These are phyloP conservation scores for Masticophis lateralis DNA, from an alignment of 2,797 vertebrate genomes.

Conservation along the genomic window DNA sequence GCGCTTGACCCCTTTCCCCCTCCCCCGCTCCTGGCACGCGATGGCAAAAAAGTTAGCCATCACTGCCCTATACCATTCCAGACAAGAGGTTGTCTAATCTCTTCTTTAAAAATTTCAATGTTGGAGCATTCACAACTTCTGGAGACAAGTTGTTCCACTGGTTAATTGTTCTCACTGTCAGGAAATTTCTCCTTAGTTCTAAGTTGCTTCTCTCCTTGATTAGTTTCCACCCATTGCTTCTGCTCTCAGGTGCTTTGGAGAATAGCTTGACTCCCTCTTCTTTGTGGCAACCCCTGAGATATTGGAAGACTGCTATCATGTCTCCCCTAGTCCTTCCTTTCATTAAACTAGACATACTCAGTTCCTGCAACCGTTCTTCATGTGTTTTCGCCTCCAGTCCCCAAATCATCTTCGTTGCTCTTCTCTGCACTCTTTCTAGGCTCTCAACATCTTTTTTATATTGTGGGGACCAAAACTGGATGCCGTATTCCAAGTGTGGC, in stretches of 20 bases:
- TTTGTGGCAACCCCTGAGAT: not conserved
- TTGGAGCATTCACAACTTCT: not conserved
- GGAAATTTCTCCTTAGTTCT: not conserved
- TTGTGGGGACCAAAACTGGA: not conserved
- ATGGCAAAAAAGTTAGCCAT: too few species aligned
- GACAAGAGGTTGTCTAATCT: not conserved
- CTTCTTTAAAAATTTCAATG: not conserved
- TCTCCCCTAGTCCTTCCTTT: not conserved
- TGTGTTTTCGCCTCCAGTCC: not conserved
- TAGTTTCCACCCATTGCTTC: not conserved
- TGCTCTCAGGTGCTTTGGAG: not conserved
- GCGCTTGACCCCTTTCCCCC: rapidly evolving
- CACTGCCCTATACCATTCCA: not conserved
- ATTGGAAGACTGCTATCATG: not conserved
- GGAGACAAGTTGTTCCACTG: not conserved
- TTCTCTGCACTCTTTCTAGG: not conserved
- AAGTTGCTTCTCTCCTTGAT: not conserved
- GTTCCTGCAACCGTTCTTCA: not conserved
- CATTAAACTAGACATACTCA: not conserved
- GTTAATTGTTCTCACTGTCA: not conserved
- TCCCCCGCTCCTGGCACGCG: too few species aligned
- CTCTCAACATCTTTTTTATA: not conserved
- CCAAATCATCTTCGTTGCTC: not conserved
- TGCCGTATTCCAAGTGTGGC: not conserved
- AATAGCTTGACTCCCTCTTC: not conserved